phyloP scores from a whole-genome alignment of 2,888 invertebrate genomes.

The Fragum whitleyi region DNA sequence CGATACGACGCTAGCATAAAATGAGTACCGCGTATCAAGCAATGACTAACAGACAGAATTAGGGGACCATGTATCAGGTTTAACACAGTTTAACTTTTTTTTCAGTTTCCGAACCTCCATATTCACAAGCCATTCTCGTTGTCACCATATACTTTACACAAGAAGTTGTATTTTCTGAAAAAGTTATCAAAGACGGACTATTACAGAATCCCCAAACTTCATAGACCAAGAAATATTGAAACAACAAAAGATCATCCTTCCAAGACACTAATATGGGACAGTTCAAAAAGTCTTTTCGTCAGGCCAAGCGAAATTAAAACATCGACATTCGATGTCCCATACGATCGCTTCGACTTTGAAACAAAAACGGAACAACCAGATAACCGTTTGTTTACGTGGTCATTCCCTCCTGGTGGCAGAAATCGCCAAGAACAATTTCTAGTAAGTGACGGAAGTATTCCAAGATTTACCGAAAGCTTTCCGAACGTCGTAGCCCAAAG shows the following conservation, averaged over 20 bases:
- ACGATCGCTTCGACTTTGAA: not conserved
- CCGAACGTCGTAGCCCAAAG: not conserved
- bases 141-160: not conserved
- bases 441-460: not conserved
- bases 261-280: not conserved
- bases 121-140: not conserved
- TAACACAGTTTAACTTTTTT: too few species aligned
- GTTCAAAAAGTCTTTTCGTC: not conserved
- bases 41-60: too few species aligned
- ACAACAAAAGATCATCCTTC: not conserved
- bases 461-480: not conserved
- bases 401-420: not conserved
- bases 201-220: not conserved
- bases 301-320: not conserved
- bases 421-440: not conserved
- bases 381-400: too few species aligned
- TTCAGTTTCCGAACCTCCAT: not conserved
- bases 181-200: not conserved
- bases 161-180: not conserved
- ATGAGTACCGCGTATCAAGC: too few species aligned
- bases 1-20: too few species aligned
- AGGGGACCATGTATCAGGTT: too few species aligned
- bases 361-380: not conserved
- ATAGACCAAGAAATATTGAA: not conserved
- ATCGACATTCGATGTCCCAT: not conserved